Conservation (phyloP, 2,888 invertebrate genomes). For the Cryptops parisi region DNA sequence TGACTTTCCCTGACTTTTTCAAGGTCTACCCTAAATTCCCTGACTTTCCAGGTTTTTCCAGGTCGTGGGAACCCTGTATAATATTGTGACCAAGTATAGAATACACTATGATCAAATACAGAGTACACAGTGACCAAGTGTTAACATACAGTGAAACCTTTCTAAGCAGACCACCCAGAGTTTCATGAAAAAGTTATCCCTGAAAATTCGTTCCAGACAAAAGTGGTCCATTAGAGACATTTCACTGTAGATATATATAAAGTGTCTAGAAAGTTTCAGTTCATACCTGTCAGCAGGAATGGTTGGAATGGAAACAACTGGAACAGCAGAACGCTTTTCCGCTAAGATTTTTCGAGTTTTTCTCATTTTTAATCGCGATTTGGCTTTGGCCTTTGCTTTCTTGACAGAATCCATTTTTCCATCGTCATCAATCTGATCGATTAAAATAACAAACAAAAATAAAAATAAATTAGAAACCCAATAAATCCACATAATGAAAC, state of each 20-base stretch:
- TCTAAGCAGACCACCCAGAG: slow-evolving; percentile 79
- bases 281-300: slow-evolving; percentile 60
- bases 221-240: not conserved
- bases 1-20: too few relatives aligned
- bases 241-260: not conserved
- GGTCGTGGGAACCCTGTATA: too few relatives aligned
- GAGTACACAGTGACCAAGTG: not conserved
- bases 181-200: slow-evolving; percentile 90
- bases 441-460: not conserved
- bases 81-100: too few relatives aligned
- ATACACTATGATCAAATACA: too few relatives aligned
- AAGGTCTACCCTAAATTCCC: too few relatives aligned
- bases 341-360: slow-evolving; percentile 74
- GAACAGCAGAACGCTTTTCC: slow-evolving; percentile 75
- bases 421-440: slow-evolving; percentile 18
- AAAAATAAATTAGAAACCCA: slow-evolving; percentile 1
- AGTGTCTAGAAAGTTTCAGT: not conserved
- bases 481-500: too few relatives aligned
- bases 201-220: too few relatives aligned
- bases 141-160: slow-evolving; percentile 38
- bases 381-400: slow-evolving; percentile 36
- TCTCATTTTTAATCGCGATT: slow-evolving; percentile 66
- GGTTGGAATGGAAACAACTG: slow-evolving; percentile 84
- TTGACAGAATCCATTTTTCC: slow-evolving; percentile 21
- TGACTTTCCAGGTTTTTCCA: too few relatives aligned